Evolutionary conservation across 2,797 vertebrate species (phyloP), one percentile per base, ranked within the genome.

Genomic region (Tragopan temminckii): DNA sequence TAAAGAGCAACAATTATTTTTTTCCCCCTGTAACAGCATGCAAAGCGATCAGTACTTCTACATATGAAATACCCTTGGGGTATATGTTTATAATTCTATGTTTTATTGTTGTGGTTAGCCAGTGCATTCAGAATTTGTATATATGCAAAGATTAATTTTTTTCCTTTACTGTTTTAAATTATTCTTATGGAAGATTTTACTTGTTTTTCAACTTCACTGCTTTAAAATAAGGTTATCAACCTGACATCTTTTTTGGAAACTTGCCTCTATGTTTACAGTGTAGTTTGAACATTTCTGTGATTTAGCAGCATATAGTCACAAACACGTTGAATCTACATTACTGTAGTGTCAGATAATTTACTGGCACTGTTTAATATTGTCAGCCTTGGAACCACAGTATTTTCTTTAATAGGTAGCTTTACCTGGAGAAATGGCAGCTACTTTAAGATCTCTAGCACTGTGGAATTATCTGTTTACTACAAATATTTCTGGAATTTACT

Each of bases 401-500:
- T 46, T 80, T 82, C 58, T 78, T 57, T 48, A 33, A 62, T 70
- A 75, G 66, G 66, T 81, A 62, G 36, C 52, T 82, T 71, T 87
- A 70, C 20, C 35, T 83, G 70, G 35, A 61, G 50, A 72, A 7
- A 1, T 12, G 33, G 27, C 66, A 78, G 10, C 33, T 61, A 12
- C 36, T 13, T 13, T 85, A 62, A 78, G 29, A 31, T 27, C 29
- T 70, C 46, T 74, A 80, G 21, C 18, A 21, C 19, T 87, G 33
- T 42, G 77, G 23, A 85, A 36, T 86, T 79, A 46, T 9, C 43
- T 38, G 25, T 74, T 92, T 85, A 50, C 48, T 29, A 46, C 24
- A 89, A 61, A 13, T 77, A 86, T 84, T 89, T 88, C 1, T 10
- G 43, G 58, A 88, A 94, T 95, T 94, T 53, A 38, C 63, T 67